Evolutionary conservation across 2,113 vertebrate species (phyloP), one percentile per base, ranked within the genome.

Genomic region (Scortum barcoo): DNA sequence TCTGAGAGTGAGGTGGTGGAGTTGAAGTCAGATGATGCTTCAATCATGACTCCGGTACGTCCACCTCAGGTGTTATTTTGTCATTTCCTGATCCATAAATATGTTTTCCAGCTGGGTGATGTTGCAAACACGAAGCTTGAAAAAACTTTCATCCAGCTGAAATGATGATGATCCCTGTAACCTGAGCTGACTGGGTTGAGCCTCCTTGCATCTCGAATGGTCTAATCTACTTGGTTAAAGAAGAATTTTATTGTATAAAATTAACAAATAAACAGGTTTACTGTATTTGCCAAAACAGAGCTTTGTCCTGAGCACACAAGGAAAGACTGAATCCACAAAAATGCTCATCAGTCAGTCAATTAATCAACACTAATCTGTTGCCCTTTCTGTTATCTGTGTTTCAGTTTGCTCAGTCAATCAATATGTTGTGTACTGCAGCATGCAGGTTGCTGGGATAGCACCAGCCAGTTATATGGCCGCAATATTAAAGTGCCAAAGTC

Each of bases 11-110:
- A 84, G 22, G 51, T 57, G 2, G 30, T 84, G 22, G 78, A 84
- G 72, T 46, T 86, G 5, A 83, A 79, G 13, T 67, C 73, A 24
- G 26, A 42, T 0, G 30, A 85, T 61, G 0, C 79, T 20, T 80
- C 71, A 36, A 38, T 71, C 19, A 0, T 65, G 10, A 56, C 22
- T 10, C 5, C 0, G n/a, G 89, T 91, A 70, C 3, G 44, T 56
- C 40, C 40, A 24, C 22, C 2, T 63, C 19, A 44, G 16, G 9
- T 44, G 73, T 65, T 26, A 24, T 53, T 40, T 36, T 10, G 2
- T 66, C 2, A 30, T 40, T 57, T 44, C 38, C 19, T 33, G 2
- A 30, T 50, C 13, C 14, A 13, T 0, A n/a, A 17, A 40, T 48
- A 3, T 17, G 33, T 36, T 26, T 9, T 26, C 10, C 14, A 22